These are phyloP conservation scores for Noctua comes DNA, from an alignment of 2,888 invertebrate species.

Conservation along the genomic window DNA sequence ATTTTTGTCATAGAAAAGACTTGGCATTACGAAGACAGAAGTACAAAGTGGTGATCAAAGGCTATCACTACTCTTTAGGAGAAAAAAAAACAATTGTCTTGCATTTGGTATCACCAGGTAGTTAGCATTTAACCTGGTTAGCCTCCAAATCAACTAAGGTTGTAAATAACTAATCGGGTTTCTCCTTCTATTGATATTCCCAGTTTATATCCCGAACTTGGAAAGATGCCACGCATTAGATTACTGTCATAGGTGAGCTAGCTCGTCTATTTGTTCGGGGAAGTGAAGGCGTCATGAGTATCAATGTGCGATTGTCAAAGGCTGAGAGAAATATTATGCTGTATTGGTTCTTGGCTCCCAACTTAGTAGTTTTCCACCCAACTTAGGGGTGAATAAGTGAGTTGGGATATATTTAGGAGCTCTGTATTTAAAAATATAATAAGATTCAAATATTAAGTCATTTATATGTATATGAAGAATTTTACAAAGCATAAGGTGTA, in stretches of 20 bases:
- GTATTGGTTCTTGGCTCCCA: neutral
- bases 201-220: constrained; percentile 26
- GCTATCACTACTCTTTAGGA: neutral
- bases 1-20: neutral
- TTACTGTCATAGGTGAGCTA: constrained; percentile 19
- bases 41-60: neutral
- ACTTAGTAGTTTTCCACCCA: neutral
- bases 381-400: neutral
- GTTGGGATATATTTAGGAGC: neutral
- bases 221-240: constrained; percentile 43
- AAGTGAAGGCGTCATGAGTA: constrained; percentile 39
- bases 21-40: neutral
- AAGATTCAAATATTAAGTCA: too few species aligned
- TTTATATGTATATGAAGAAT: too few species aligned
- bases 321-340: neutral
- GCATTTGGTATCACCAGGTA: neutral
- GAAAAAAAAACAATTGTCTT: neutral
- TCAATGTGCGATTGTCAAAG: constrained; percentile 23
- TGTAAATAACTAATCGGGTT: constrained; percentile 26
- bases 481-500: too few species aligned
- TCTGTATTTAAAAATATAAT: too few species aligned
- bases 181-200: constrained; percentile 40
- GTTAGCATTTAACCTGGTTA: neutral
- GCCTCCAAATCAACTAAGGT: neutral
- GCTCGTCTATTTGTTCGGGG: constrained; percentile 25